Evolutionary conservation across 1,140 invertebrate species (phyloP).

Genomic region (Drosophila athabasca): DNA sequence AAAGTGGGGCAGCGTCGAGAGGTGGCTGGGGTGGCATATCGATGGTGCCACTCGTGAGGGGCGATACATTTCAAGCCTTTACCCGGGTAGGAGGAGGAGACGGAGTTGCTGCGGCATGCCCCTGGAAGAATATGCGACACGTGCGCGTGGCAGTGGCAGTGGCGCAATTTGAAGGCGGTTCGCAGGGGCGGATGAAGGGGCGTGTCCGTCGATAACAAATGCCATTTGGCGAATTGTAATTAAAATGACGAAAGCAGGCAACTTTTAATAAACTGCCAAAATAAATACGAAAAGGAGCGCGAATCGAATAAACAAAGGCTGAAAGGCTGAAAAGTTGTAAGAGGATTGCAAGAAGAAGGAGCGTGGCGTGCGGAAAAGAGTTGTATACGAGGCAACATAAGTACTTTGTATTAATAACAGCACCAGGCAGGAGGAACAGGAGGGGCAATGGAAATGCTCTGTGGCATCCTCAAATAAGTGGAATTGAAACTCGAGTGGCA

Average conservation of each 20-base stretch:
- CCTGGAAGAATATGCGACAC: constrained; percentile 29
- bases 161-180: constrained; percentile 28
- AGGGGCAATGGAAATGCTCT: constrained; percentile 1
- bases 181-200: constrained; percentile 24
- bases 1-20: constrained; percentile 9
- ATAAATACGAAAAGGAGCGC: constrained; percentile 56
- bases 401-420: constrained; percentile 52
- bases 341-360: constrained; percentile 33
- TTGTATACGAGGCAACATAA: constrained; percentile 15
- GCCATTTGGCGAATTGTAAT: constrained; percentile 61
- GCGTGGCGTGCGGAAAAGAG: neutral
- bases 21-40: constrained; percentile 13
- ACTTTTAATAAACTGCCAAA: constrained; percentile 78
- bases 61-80: constrained; percentile 32
- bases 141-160: constrained; percentile 38
- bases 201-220: constrained; percentile 43
- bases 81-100: no score
- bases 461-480: constrained; percentile 44
- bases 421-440: constrained; percentile 8
- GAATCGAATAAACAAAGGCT: constrained; percentile 35
- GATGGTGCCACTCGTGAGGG: constrained; percentile 32
- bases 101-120: neutral
- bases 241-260: constrained; percentile 70
- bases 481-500: constrained; percentile 39
- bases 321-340: constrained; percentile 50